These are phyloP conservation scores for Cenopis cana DNA, from an alignment of 2,888 invertebrate genomes.

Conservation along the genomic window DNA sequence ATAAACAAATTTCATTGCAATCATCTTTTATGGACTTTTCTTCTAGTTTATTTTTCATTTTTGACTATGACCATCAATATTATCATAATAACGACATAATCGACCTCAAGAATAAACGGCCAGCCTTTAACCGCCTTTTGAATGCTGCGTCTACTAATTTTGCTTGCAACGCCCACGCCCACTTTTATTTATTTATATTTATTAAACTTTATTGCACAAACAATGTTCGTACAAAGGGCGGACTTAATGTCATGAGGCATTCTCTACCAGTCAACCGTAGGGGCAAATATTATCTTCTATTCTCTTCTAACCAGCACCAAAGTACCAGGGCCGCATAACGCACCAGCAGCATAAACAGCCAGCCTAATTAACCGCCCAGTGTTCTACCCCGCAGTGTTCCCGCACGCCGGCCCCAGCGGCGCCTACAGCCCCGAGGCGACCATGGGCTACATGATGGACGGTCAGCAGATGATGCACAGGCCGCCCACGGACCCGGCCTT, in stretches of 20 bases:
- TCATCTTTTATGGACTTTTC: no score
- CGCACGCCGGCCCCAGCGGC: constrained; percentile 97
- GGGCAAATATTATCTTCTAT: no score
- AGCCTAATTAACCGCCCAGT: constrained; percentile 80
- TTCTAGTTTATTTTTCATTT: no score
- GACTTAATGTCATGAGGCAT: no score
- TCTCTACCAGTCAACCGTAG: no score
- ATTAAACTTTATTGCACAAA: no score
- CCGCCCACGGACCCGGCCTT: constrained; percentile 96
- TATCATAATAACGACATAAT: no score
- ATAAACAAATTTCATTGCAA: neutral
- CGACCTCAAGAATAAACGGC: no score
- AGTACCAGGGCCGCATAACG: constrained; percentile 31
- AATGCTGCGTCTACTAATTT: neutral
- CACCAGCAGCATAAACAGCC: constrained; percentile 54
- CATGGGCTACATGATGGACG: constrained; percentile 99
- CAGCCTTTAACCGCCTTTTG: neutral
- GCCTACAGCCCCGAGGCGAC: constrained; percentile 98
- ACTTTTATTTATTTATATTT: no score
- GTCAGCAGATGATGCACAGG: constrained; percentile 98
- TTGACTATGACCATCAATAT: no score
- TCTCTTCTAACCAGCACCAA: neutral
- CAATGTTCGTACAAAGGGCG: no score
- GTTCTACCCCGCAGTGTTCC: constrained; percentile 91
- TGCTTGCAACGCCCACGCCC: neutral